These are phyloP conservation scores for Poliocrania exsul DNA, from an alignment of 2,797 vertebrate genomes.

Conservation along the genomic window DNA sequence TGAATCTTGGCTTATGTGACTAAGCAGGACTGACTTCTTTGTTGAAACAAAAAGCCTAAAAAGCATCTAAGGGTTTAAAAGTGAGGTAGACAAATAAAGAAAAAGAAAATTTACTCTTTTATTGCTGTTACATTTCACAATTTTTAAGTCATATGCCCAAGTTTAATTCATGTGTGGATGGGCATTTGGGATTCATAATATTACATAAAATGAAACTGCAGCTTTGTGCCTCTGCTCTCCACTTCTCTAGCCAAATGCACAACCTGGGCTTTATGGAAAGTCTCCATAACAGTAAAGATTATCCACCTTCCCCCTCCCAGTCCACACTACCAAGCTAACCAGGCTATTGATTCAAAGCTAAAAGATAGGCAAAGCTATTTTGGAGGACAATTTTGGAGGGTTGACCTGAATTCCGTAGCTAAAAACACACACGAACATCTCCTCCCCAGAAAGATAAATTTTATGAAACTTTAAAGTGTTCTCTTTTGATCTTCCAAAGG, in stretches of 20 bases:
- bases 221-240: not conserved
- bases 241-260: not conserved
- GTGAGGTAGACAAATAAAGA: not conserved
- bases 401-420: not conserved
- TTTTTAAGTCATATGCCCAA: not conserved
- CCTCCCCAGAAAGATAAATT: not conserved
- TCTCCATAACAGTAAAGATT: not conserved
- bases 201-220: not conserved
- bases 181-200: not conserved
- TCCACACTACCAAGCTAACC: not conserved
- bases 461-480: not conserved
- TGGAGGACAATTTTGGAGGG: not conserved
- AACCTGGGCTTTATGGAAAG: not conserved
- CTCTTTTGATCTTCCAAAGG: not conserved
- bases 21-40: not conserved
- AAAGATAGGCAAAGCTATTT: not conserved
- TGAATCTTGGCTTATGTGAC: not conserved
- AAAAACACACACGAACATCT: not conserved
- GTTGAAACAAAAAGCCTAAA: not conserved
- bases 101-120: not conserved
- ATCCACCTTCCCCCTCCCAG: not conserved
- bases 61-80: not conserved
- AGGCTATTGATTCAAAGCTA: not conserved
- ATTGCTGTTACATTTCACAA: not conserved
- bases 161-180: not conserved